Evolutionary conservation across 2,797 vertebrate species (phyloP).

Genomic region (Melanotaenia pygmaea): DNA sequence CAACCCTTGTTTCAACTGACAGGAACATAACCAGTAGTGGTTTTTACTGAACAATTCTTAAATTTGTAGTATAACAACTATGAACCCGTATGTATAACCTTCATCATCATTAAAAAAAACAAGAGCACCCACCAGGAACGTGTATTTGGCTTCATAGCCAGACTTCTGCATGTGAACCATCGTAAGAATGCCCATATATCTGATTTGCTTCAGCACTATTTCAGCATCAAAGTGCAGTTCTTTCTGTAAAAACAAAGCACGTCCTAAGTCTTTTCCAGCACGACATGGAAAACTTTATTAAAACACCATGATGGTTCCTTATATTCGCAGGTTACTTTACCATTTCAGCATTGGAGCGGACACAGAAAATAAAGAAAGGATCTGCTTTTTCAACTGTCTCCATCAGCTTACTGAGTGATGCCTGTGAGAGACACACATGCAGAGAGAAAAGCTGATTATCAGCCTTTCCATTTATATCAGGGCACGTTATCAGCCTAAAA

Average conservation of each 20-base stretch:
- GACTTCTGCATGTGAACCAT: slow-evolving; percentile 90
- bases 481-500: neutral
- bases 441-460: neutral
- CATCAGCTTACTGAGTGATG: slow-evolving; percentile 89
- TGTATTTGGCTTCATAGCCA: slow-evolving; percentile 93
- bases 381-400: slow-evolving; percentile 88
- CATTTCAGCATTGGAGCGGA: slow-evolving; percentile 93
- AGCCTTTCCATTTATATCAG: neutral
- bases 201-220: slow-evolving; percentile 91
- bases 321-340: slow-evolving; percentile 66
- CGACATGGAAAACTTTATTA: neutral
- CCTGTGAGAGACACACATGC: slow-evolving; percentile 72
- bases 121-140: slow-evolving; percentile 85
- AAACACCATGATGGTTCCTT: neutral
- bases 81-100: neutral
- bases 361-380: slow-evolving; percentile 94
- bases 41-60: neutral
- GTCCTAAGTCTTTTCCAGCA: neutral
- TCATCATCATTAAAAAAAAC: neutral
- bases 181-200: slow-evolving; percentile 90
- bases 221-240: slow-evolving; percentile 90
- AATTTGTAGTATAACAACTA: neutral
- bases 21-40: neutral
- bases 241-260: slow-evolving; percentile 77
- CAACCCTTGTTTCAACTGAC: neutral